A percentile compares a stretch with the other conserved stretches of the same genome.
Conservation (phyloP, 2,797 vertebrate genomes). For the Orientallactaga sibirica region DNA sequence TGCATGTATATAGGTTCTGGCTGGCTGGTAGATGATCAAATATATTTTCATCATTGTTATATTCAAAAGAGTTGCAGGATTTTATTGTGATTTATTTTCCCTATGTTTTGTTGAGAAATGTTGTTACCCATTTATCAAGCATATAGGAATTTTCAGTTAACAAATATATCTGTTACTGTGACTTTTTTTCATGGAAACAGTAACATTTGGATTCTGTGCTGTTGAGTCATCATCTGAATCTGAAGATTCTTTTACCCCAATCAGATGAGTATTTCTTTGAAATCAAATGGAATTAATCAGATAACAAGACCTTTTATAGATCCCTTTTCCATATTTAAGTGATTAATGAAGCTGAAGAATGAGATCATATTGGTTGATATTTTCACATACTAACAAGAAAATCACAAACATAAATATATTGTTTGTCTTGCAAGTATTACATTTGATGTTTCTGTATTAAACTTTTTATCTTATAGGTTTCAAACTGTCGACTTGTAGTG, state of each 20-base stretch:
- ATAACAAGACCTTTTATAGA: background rate
- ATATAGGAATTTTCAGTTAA: background rate
- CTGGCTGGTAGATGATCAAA: too few species aligned
- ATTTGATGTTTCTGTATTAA: background rate
- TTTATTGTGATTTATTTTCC: too few species aligned
- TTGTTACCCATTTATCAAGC: background rate
- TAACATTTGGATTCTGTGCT: background rate
- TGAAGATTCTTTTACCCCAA: background rate
- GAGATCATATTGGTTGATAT: background rate
- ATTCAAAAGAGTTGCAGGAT: too few species aligned
- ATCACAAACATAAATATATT: background rate
- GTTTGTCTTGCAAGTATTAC: background rate
- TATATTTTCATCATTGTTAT: too few species aligned
- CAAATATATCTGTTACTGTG: background rate
- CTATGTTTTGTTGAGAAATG: too few species aligned
- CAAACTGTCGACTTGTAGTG: background rate
- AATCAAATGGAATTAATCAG: background rate
- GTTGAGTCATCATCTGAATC: background rate
- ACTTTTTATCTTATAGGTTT: background rate
- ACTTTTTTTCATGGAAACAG: background rate
- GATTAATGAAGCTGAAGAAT: background rate
- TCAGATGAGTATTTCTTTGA: background rate
- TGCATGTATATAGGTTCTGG: too few species aligned
- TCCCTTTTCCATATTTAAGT: background rate
- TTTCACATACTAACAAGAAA: background rate